These are phyloP conservation scores for Leptarthrus brevirostris DNA, from an alignment of 2,888 invertebrate genomes.

Conservation along the genomic window DNA sequence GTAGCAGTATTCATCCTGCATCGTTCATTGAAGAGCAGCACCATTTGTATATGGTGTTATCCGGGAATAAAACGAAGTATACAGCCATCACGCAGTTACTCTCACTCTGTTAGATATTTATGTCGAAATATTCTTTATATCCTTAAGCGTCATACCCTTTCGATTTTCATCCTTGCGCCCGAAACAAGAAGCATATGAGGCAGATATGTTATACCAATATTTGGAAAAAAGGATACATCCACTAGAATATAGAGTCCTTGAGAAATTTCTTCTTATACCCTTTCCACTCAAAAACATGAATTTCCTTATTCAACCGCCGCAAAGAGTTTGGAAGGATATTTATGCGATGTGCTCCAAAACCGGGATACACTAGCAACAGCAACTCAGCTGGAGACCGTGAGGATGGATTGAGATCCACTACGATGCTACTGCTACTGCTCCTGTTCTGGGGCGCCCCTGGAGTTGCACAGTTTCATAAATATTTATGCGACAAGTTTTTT, in stretches of 20 bases:
- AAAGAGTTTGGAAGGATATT: constrained; percentile 28
- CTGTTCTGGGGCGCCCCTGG: background rate
- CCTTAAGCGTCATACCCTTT: constrained; percentile 36
- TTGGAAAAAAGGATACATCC: background rate
- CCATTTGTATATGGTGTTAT: constrained; percentile 24
- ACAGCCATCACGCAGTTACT: constrained; percentile 9
- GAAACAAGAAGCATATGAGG: constrained; percentile 27
- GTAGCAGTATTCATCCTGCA: constrained; percentile 3
- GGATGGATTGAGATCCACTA: constrained; percentile 11
- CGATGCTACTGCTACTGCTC: background rate
- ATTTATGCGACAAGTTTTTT: constrained; percentile 19
- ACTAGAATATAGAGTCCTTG: constrained; percentile 22
- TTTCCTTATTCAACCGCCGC: constrained; percentile 35
- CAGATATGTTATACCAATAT: background rate
- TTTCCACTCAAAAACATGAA: constrained; percentile 10
- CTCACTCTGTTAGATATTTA: constrained; percentile 30
- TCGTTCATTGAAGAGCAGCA: constrained; percentile 28
- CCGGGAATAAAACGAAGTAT: constrained; percentile 33
- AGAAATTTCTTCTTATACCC: background rate
- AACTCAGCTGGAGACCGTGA: constrained; percentile 9
- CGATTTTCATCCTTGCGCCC: constrained; percentile 21
- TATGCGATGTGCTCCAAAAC: constrained; percentile 26
- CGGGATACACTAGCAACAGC: constrained; percentile 20
- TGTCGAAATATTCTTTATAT: constrained; percentile 26
- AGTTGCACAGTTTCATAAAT: constrained; percentile 35